Base-by-base conservation (phyloP, 2,888 invertebrate genomes). In the Melanotus villosus region DNA sequence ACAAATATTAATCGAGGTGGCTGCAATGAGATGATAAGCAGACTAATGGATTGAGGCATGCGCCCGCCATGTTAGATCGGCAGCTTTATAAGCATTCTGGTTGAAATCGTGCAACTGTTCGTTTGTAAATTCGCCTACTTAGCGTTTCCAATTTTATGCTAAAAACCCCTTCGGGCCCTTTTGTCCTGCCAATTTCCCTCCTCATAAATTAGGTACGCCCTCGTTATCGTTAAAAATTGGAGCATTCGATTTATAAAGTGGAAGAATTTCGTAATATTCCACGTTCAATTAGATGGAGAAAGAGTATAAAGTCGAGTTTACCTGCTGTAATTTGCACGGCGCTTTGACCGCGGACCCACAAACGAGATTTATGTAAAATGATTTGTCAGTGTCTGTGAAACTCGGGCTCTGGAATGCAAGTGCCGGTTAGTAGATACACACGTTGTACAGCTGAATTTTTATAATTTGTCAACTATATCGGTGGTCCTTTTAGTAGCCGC, bases 391-490 rank as follows among this genome's bases (percentile, higher is more conserved):
- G 82, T 81, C 82, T 58, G 57, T 73, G 74, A 75, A 75, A 79
- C 77, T 78, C 76, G 77, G 77, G 76, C 76, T 75, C 73, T 70
- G 81, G 81, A 81, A 81, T 82, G 78, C 76, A 75, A 80, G 77
- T 78, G 79, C 79, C 80, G 79, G 79, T 80, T 80, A 80, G 81
- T 78, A 80, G 79, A 82, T 82, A 80, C 81, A 79, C 80, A 81
- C 79, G 82, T 80, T 81, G 78, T 79, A 76, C 79, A 80, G 77
- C 76, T 80, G 82, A 82, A 83, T 82, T 82, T 82, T 82, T 82
- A 77, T 76, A 78, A 83, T 83, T 81, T 80, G 79, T 83, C 82
- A 81, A 81, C 82, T 76, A 78, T 78, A 80, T 78, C 80, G 83
- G 83, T 83, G 83, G 83, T 83, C 79, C 81, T 81, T 83, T 82